Conservation (phyloP, 2,113 vertebrate species). For the Cairina moschata region DNA sequence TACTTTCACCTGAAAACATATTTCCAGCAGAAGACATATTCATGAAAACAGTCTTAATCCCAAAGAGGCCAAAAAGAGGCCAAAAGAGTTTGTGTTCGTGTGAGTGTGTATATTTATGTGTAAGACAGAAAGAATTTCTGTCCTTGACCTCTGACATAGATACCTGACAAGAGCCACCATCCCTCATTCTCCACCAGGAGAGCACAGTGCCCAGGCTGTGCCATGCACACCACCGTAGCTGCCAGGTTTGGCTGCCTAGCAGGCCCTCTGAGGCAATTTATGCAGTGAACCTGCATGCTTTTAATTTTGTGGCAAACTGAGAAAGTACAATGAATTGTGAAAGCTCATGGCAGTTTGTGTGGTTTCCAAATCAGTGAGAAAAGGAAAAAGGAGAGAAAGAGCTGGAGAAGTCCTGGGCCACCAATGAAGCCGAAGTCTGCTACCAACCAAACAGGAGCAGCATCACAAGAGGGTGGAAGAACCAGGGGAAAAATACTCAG, state of each 20-base stretch:
- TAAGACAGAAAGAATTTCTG: background rate
- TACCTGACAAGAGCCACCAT: background rate
- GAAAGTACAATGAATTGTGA: background rate
- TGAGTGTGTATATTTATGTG: background rate
- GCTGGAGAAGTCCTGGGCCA: background rate
- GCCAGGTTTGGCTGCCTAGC: rapidly evolving
- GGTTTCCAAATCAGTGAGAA: background rate
- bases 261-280: background rate
- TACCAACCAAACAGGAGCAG: background rate
- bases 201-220: background rate
- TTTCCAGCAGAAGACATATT: background rate
- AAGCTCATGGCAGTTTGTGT: background rate
- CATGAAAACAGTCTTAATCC: background rate
- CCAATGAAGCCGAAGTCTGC: background rate
- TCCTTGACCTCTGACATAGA: background rate
- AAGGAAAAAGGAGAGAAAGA: background rate
- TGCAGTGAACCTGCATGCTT: background rate
- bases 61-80: background rate
- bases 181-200: background rate
- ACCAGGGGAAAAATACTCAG: background rate
- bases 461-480: rapidly evolving
- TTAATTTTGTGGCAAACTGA: background rate
- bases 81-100: background rate
- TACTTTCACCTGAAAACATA: background rate
- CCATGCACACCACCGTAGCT: rapidly evolving